Conservation (phyloP, 2,888 invertebrate genomes). For the Lutraria lutraria region DNA sequence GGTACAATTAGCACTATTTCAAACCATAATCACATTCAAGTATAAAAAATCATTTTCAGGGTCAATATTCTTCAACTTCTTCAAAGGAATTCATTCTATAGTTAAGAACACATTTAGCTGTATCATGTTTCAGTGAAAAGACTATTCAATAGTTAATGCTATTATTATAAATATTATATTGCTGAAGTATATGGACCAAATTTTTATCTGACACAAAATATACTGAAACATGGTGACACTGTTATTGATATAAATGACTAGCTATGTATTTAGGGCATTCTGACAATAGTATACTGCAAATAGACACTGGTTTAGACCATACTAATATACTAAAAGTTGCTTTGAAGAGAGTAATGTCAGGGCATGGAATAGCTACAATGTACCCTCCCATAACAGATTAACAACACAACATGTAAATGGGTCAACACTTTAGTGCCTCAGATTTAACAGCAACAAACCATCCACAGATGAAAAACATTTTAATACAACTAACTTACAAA, state of each 20-base stretch:
- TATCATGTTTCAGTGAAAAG: slow-evolving; percentile 13
- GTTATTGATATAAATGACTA: background rate
- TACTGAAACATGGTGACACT: background rate
- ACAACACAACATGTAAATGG: too few relatives aligned
- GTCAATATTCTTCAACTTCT: slow-evolving; percentile 12
- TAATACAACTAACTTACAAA: background rate
- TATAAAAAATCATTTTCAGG: background rate
- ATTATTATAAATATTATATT: slow-evolving; percentile 9
- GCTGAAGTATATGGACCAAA: background rate
- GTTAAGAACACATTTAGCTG: background rate
- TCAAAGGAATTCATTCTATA: background rate
- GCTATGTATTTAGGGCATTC: background rate
- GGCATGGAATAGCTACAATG: too few relatives aligned
- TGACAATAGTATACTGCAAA: background rate
- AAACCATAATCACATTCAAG: too few relatives aligned
- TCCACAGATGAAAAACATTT: background rate
- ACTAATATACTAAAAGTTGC: background rate
- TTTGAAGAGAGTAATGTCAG: background rate
- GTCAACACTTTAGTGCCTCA: background rate
- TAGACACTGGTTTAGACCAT: background rate
- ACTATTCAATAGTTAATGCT: background rate
- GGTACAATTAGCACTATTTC: background rate
- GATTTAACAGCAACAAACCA: background rate
- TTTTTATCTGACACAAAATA: background rate
- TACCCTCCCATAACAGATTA: too few relatives aligned